A percentile compares a stretch with the other conserved stretches of the same genome.
Evolutionary conservation across 2,113 vertebrate species (phyloP).

Genomic region (Triplophysa siluroides): DNA sequence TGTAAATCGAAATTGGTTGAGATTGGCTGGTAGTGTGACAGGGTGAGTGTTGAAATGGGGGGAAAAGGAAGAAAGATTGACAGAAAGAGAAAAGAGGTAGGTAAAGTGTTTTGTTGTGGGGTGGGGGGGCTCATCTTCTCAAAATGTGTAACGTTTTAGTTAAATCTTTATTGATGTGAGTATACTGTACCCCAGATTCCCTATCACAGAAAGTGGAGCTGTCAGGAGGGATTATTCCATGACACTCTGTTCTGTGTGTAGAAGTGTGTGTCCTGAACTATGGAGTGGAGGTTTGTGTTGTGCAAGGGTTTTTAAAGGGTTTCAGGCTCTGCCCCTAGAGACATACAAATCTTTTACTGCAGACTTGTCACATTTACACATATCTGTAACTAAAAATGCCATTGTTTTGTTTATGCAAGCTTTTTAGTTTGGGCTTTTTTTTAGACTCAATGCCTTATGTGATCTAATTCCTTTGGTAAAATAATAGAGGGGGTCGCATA

Average conservation of each 20-base stretch:
- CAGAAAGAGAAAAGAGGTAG: no score
- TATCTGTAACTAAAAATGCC: no score
- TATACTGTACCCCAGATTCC: constrained; percentile 4
- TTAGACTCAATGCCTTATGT: no score
- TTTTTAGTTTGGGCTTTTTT: no score
- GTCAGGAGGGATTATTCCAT: constrained; percentile 43
- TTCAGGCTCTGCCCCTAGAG: background rate
- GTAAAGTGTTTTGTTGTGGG: no score
- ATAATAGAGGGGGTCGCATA: no score
- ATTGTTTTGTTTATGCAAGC: no score
- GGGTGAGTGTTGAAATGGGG: no score
- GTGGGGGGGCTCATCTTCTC: no score
- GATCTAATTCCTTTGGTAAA: no score
- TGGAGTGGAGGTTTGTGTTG: background rate
- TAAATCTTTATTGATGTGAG: constrained; percentile 10
- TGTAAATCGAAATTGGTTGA: constrained; percentile 28
- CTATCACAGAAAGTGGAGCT: constrained; percentile 38
- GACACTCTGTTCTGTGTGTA: background rate
- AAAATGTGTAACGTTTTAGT: background rate
- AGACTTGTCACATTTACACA: constrained; percentile 22
- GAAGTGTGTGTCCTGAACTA: constrained; percentile 54
- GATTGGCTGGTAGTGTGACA: no score
- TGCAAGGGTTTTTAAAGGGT: background rate
- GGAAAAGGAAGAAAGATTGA: no score
- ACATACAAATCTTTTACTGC: background rate